Evolutionary conservation across 2,888 invertebrate genomes (phyloP).

Genomic region (Incurvaria masculella): DNA sequence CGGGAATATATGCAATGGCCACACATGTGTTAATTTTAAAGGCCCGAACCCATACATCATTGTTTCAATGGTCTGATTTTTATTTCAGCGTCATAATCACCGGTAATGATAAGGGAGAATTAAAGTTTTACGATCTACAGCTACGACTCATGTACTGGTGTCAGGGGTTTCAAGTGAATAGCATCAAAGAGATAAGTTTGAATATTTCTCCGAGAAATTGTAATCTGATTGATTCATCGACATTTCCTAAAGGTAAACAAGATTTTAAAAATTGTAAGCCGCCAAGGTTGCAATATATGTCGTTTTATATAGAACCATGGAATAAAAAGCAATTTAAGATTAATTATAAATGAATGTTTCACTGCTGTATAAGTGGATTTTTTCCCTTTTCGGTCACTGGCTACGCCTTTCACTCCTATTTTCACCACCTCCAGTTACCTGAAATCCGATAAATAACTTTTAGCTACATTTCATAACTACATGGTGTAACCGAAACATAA

Average conservation of each 20-base stretch:
- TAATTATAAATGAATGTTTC: too few species aligned
- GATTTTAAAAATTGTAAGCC: too few species aligned
- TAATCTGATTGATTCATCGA: not conserved
- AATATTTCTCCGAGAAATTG: conserved; percentile 22
- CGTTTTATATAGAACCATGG: too few species aligned
- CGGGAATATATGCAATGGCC: too few species aligned
- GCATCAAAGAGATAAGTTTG: conserved; percentile 50
- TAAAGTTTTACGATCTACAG: conserved; percentile 58
- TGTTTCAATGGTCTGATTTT: not conserved
- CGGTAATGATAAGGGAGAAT: conserved; percentile 51
- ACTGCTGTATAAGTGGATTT: too few species aligned
- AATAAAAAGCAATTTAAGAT: too few species aligned
- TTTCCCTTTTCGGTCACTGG: too few species aligned
- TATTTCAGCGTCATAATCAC: conserved; percentile 47
- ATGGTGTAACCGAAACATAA: too few species aligned
- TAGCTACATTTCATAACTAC: too few species aligned
- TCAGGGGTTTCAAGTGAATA: conserved; percentile 41
- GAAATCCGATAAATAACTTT: too few species aligned
- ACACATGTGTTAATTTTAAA: not conserved
- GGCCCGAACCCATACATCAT: not conserved
- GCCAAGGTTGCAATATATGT: not conserved
- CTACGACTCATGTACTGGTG: conserved; percentile 58
- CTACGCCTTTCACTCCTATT: too few species aligned
- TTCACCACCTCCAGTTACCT: too few species aligned
- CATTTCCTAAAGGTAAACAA: not conserved